phyloP scores from a whole-genome alignment of 1,140 invertebrate genomes.

The Lepidurus packardi region DNA sequence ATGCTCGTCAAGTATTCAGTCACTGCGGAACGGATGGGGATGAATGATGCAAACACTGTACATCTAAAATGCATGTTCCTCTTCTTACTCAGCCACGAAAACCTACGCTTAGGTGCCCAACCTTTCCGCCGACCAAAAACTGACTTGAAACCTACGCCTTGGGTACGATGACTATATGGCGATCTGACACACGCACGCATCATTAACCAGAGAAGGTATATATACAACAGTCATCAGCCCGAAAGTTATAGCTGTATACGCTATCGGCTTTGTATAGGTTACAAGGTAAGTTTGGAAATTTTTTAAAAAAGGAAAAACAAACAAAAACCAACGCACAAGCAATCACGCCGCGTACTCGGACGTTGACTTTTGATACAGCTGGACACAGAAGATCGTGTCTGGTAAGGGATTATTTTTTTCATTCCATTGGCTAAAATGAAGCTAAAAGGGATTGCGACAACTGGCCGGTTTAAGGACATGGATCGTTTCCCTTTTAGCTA shows the following conservation, averaged over 20 bases:
- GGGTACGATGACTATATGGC: not conserved
- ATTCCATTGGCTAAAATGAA: no score
- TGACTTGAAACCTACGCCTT: not conserved
- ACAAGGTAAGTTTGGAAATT: no score
- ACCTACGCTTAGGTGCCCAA: conserved; percentile 2
- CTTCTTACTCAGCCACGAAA: not conserved
- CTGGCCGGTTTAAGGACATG: not conserved
- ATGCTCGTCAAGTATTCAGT: conserved; percentile 6
- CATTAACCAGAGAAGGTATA: not conserved
- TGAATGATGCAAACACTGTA: not conserved
- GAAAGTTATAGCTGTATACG: not conserved
- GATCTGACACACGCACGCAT: not conserved
- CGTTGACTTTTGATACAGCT: no score
- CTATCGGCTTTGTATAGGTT: not conserved
- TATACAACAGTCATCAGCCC: not conserved
- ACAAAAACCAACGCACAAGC: no score
- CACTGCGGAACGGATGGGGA: not conserved
- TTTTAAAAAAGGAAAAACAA: no score
- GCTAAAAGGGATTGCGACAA: not conserved
- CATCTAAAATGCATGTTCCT: not conserved
- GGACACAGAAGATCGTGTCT: no score
- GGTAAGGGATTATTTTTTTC: no score
- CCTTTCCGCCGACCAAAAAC: not conserved
- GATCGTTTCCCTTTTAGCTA: not conserved
- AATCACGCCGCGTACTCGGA: no score